Conservation (phyloP, 1,140 invertebrate species). For the Apocrypta bakeri region DNA sequence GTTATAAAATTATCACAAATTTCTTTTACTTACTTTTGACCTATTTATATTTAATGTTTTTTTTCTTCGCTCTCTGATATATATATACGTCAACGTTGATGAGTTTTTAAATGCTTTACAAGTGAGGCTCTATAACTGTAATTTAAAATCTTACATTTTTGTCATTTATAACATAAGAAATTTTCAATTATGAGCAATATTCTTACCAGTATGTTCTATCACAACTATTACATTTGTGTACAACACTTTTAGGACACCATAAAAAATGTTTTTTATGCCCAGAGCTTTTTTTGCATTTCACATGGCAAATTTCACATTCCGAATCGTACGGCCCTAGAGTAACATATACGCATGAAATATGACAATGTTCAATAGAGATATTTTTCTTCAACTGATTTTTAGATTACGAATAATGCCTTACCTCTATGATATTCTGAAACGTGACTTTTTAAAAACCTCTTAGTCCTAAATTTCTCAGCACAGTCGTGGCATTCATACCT, state of each 20-base stretch:
- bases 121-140: constrained; percentile 59
- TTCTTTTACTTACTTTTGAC: constrained; percentile 4
- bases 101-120: constrained; percentile 55
- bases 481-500: constrained; percentile 49
- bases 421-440: constrained; percentile 47
- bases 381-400: neutral
- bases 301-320: constrained; percentile 56
- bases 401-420: constrained; percentile 4
- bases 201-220: constrained; percentile 58
- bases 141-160: constrained; percentile 29
- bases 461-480: constrained; percentile 45
- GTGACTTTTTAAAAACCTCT: constrained; percentile 40
- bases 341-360: constrained; percentile 28
- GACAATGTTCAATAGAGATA: neutral
- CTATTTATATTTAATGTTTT: neutral
- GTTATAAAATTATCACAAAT: neutral
- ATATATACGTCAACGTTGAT: constrained; percentile 9
- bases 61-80: neutral
- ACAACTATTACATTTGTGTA: constrained; percentile 55
- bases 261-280: constrained; percentile 56
- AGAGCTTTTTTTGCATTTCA: constrained; percentile 54
- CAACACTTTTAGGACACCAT: constrained; percentile 44
- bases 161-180: neutral
- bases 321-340: constrained; percentile 54
- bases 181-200: constrained; percentile 20